A percentile compares a stretch with the other conserved stretches of the same genome.
These are phyloP conservation scores for Gobius niger DNA, from an alignment of 2,113 vertebrate genomes.

Conservation along the genomic window DNA sequence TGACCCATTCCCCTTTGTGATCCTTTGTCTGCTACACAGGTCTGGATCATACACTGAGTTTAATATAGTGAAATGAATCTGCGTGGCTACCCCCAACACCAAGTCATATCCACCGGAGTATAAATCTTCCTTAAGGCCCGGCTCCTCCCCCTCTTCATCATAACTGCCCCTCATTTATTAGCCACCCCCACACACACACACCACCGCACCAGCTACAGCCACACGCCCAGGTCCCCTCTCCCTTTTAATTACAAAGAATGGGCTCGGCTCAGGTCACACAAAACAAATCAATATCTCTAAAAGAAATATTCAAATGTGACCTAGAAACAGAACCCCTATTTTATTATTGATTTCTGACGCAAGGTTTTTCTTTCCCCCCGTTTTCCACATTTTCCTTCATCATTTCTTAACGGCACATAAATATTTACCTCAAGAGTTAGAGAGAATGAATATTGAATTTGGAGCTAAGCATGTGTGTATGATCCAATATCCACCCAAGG, in stretches of 20 bases:
- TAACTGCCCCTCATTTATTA: constrained; percentile 65
- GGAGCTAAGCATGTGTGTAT: constrained; percentile 69
- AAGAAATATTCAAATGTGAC: constrained; percentile 81
- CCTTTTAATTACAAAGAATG: constrained; percentile 80
- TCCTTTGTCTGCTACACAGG: constrained; percentile 58
- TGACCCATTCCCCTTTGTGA: constrained; percentile 15
- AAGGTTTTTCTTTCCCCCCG: constrained; percentile 43
- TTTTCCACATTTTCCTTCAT: constrained; percentile 6
- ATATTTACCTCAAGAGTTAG: constrained; percentile 67
- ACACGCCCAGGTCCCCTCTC: constrained; percentile 54
- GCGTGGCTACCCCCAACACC: constrained; percentile 40
- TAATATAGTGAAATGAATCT: constrained; percentile 74
- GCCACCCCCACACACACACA: constrained; percentile 23
- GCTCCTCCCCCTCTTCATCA: constrained; percentile 64
- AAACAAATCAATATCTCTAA: constrained; percentile 79
- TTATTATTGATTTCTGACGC: constrained; percentile 78
- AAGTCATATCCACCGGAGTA: constrained; percentile 26
- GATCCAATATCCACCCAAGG: constrained; percentile 71
- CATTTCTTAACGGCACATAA: constrained; percentile 62
- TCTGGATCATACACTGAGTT: constrained; percentile 69
- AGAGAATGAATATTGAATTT: constrained; percentile 77
- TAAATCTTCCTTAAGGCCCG: constrained; percentile 69
- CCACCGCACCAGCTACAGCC: constrained; percentile 32
- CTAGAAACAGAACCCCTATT: constrained; percentile 76
- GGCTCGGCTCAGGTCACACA: constrained; percentile 69